These are phyloP conservation scores for Gonatopus flavifemur DNA, from an alignment of 1,140 invertebrate species.

Conservation along the genomic window DNA sequence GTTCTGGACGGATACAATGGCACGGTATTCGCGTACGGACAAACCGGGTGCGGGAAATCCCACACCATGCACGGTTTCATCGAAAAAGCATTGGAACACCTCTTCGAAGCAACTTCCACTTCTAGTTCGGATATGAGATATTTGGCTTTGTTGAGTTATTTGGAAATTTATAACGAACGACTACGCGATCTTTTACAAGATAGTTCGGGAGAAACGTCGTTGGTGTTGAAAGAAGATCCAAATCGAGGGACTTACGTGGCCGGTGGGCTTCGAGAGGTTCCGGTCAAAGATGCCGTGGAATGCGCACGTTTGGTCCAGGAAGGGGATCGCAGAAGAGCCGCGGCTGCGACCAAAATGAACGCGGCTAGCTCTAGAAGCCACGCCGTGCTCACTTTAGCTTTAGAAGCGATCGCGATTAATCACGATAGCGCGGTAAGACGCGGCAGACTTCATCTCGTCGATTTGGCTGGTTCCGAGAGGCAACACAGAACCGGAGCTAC, in stretches of 20 bases:
- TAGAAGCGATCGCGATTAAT: constrained; percentile 69
- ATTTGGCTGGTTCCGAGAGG: constrained; percentile 86
- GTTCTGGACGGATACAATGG: constrained; percentile 87
- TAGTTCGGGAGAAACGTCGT: constrained; percentile 35
- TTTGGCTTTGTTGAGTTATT: constrained; percentile 85
- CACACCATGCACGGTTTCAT: constrained; percentile 85
- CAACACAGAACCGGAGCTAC: constrained; percentile 84
- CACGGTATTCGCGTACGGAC: constrained; percentile 86
- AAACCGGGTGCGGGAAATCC: constrained; percentile 83
- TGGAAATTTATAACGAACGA: constrained; percentile 94
- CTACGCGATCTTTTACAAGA: constrained; percentile 76
- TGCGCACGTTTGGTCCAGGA: constrained; percentile 74
- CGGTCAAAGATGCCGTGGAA: constrained; percentile 74
- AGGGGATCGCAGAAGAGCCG: constrained; percentile 75
- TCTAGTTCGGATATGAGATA: constrained; percentile 76
- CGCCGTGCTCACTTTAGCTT: constrained; percentile 87
- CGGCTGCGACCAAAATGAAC: constrained; percentile 84
- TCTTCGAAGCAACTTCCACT: constrained; percentile 89
- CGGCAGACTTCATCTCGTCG: constrained; percentile 88
- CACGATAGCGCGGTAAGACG: constrained; percentile 63
- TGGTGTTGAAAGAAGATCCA: constrained; percentile 52
- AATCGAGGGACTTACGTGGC: constrained; percentile 48
- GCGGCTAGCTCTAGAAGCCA: constrained; percentile 84
- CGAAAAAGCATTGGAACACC: constrained; percentile 85
- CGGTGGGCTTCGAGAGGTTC: constrained; percentile 70